A percentile compares a stretch with the other conserved stretches of the same genome.
Conservation (phyloP, 1,140 invertebrate genomes). For the Drosophila pseudoananassae region DNA sequence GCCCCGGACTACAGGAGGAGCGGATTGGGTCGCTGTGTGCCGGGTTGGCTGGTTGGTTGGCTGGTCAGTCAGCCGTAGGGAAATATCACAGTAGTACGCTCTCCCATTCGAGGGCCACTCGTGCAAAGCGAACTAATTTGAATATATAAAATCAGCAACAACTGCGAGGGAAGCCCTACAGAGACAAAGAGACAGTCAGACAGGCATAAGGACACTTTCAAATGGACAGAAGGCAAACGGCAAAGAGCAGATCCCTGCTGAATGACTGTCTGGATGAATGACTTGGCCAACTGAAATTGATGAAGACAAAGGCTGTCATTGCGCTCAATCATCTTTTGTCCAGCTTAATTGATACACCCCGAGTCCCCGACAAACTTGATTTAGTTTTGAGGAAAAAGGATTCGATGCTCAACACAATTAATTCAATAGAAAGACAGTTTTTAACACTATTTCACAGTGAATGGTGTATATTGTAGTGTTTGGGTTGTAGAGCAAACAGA, state of each 20-base stretch:
- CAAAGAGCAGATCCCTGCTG: slow-evolving; percentile 51
- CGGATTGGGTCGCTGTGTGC: slow-evolving; percentile 28
- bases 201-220: slow-evolving; percentile 3
- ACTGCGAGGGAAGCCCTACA: slow-evolving; percentile 44
- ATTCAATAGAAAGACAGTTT: slow-evolving; percentile 2
- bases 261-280: slow-evolving; percentile 46
- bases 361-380: slow-evolving; percentile 31
- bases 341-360: slow-evolving; percentile 32
- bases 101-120: slow-evolving; percentile 73
- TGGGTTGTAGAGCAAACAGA: not conserved
- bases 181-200: slow-evolving; percentile 10
- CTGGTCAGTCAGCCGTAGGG: slow-evolving; percentile 64
- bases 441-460: not conserved
- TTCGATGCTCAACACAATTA: slow-evolving; percentile 3
- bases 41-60: slow-evolving; percentile 21
- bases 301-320: slow-evolving; percentile 70
- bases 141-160: slow-evolving; percentile 79
- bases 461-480: not conserved
- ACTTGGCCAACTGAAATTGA: slow-evolving; percentile 53
- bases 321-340: slow-evolving; percentile 23
- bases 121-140: slow-evolving; percentile 82
- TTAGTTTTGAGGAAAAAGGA: slow-evolving; percentile 13
- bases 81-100: slow-evolving; percentile 71
- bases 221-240: slow-evolving; percentile 16
- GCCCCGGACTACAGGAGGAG: slow-evolving; percentile 32